Conservation (phyloP, 1,140 invertebrate genomes). For the Bombus ignitus region DNA sequence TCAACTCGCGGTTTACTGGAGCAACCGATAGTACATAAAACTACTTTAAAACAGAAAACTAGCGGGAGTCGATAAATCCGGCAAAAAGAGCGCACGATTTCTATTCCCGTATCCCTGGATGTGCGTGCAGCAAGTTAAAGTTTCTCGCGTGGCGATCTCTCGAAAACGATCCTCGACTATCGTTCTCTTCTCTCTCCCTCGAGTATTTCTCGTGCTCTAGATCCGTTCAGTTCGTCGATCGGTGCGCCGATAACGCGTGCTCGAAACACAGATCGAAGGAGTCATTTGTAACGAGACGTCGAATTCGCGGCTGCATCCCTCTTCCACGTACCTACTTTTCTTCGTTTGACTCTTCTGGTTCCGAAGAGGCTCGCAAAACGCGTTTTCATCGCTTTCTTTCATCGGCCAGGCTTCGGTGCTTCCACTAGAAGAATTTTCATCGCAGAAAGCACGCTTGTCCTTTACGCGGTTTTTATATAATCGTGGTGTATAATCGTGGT, state of each 20-base stretch:
- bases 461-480: neutral
- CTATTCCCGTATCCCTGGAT: neutral
- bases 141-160: neutral
- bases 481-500: neutral
- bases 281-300: conserved; percentile 3
- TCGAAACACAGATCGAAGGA: conserved; percentile 16
- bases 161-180: conserved; percentile 8
- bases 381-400: neutral
- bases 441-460: neutral
- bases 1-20: neutral
- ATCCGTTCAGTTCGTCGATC: neutral
- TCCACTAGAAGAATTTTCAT: neutral
- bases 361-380: neutral
- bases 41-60: neutral
- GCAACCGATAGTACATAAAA: neutral
- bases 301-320: neutral
- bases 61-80: neutral
- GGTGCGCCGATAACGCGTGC: conserved; percentile 8
- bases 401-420: neutral
- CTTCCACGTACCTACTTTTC: neutral
- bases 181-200: neutral
- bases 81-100: neutral
- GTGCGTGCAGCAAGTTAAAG: neutral
- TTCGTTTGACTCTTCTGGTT: no score
- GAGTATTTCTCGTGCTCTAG: conserved; percentile 3